A percentile compares a stretch with the other conserved stretches of the same genome.
Evolutionary conservation across 1,140 invertebrate species (phyloP).

Genomic region (Polyergus mexicanus): DNA sequence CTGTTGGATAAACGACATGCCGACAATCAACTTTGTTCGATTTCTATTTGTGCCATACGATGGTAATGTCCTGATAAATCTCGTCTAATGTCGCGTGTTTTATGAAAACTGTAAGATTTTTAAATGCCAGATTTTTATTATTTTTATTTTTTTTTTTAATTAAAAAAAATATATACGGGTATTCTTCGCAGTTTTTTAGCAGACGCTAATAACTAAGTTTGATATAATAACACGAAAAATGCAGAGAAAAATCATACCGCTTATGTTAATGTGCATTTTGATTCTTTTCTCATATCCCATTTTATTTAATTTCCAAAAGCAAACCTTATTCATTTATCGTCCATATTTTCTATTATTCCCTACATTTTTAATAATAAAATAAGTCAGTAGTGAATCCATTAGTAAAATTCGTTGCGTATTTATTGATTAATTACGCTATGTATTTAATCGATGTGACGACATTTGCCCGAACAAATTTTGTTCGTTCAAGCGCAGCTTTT

Average conservation of each 20-base stretch:
- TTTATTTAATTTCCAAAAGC: neutral
- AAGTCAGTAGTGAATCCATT: neutral
- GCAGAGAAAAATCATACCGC: neutral
- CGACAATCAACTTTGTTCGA: neutral
- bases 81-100: neutral
- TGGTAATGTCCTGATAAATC: neutral
- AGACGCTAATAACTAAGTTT: neutral
- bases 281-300: neutral
- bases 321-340: constrained; percentile 6
- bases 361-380: neutral
- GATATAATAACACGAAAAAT: neutral
- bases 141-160: constrained; percentile 1
- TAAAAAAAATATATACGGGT: neutral
- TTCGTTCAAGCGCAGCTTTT: constrained; percentile 30
- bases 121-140: neutral
- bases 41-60: neutral
- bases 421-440: neutral
- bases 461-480: constrained; percentile 31
- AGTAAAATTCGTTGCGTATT: constrained; percentile 13
- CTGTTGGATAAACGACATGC: constrained; percentile 15
- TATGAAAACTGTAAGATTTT: neutral
- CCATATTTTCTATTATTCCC: neutral
- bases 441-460: neutral
- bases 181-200: too few species aligned
- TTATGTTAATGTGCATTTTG: neutral